Evolutionary conservation across 1,140 invertebrate genomes (phyloP), one percentile per base, ranked within the genome.

Genomic region (Pogonomyrmex californicus): DNA sequence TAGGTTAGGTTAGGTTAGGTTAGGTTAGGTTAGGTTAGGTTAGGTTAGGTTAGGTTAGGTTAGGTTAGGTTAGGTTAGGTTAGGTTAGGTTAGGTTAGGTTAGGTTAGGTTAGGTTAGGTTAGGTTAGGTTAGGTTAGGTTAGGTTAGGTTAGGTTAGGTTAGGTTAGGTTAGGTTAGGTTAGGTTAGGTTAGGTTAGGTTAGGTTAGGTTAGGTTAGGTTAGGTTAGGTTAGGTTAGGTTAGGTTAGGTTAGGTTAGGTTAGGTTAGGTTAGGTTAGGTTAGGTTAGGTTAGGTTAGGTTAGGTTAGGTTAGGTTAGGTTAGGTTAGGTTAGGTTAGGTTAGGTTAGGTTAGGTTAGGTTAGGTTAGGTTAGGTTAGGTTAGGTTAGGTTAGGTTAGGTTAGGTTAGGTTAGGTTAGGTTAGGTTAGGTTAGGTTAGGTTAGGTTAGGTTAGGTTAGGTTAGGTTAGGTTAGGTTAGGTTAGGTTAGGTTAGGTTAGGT

Each of bases 1-100:
- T 54, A 54, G 51, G 51, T 54, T 54, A 54, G 51, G 51, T 54
- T 54, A 54, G 51, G 51, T 54, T 54, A 54, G 51, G 51, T 54
- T 54, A 54, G 51, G 51, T 54, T 54, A 54, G 51, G 51, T 54
- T 54, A 54, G 51, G 51, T 54, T 54, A 54, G 51, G 51, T 54
- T 54, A 54, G 51, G 51, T 54, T 54, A 54, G 51, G 51, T 54
- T 54, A 54, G 51, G 51, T 54, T 54, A 54, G 51, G 51, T 54
- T 54, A 54, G 51, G 51, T 54, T 54, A 54, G 51, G 51, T 54
- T 54, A 54, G 51, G 51, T 54, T 54, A 54, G 51, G 51, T 54
- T 54, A 54, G 51, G 51, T 54, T 54, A 54, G 51, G 51, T 54
- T 54, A 54, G 51, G 51, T 54, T 54, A 54, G 51, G 51, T 54